phyloP scores from a whole-genome alignment of 1,140 invertebrate genomes.

The Brevipalpus yothersi region DNA sequence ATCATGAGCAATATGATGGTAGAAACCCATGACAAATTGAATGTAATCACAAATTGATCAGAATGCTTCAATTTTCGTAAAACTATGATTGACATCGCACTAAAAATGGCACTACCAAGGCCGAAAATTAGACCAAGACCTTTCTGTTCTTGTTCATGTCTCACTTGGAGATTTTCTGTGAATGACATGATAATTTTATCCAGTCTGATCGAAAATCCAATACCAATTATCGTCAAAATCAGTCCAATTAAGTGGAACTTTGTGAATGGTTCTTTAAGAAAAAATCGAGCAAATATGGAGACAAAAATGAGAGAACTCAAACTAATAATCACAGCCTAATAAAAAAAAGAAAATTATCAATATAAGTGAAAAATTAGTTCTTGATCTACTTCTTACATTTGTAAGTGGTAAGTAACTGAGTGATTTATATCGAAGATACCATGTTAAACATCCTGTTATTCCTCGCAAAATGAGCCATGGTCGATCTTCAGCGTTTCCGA shows the following conservation, averaged over 20 bases:
- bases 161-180: background rate
- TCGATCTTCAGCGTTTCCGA: conserved; percentile 38
- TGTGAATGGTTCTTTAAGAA: conserved; percentile 29
- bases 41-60: conserved; percentile 68
- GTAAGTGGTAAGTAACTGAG: conserved; percentile 30
- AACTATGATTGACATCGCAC: conserved; percentile 62
- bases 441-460: conserved; percentile 10
- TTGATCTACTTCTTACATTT: conserved; percentile 16
- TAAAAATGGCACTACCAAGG: conserved; percentile 55
- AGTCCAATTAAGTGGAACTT: conserved; percentile 26
- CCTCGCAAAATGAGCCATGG: conserved; percentile 13
- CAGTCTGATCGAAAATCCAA: conserved; percentile 26
- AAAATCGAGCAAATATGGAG: conserved; percentile 26
- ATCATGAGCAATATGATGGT: conserved; percentile 50
- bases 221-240: conserved; percentile 24
- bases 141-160: conserved; percentile 3
- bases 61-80: conserved; percentile 55
- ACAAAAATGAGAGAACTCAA: conserved; percentile 31
- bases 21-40: conserved; percentile 53
- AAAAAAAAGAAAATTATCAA: too few species aligned
- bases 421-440: conserved; percentile 31
- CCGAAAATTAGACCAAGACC: conserved; percentile 50
- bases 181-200: conserved; percentile 20
- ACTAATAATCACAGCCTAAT: conserved; percentile 17
- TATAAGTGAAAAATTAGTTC: too few species aligned